Evolutionary conservation across 2,888 invertebrate genomes (phyloP).

Genomic region (Clusia tigrina): DNA sequence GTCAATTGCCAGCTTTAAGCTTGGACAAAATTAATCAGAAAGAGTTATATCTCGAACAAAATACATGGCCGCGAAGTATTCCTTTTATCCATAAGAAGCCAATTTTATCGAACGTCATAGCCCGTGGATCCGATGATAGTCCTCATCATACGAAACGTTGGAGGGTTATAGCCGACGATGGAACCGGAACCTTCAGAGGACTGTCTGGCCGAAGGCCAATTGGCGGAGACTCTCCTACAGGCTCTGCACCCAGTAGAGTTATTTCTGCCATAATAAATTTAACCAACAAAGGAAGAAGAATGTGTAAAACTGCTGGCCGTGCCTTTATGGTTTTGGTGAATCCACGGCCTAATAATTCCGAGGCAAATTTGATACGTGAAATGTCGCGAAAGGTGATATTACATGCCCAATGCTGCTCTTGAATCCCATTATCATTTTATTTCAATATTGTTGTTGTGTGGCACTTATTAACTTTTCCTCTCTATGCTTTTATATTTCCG

Average conservation of each 20-base stretch:
- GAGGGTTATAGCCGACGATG: not conserved
- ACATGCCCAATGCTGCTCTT: too few relatives aligned
- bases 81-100: slow-evolving; percentile 41
- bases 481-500: not conserved
- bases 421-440: too few relatives aligned
- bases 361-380: slow-evolving; percentile 56
- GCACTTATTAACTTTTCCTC: not conserved
- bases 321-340: slow-evolving; percentile 54
- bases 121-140: slow-evolving; percentile 1
- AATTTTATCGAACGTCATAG: too few relatives aligned
- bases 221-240: not conserved
- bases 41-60: slow-evolving; percentile 54
- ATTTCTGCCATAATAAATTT: too few relatives aligned
- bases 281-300: too few relatives aligned
- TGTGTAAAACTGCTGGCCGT: slow-evolving; percentile 50
- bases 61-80: slow-evolving; percentile 53
- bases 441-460: not conserved
- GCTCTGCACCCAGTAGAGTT: not conserved
- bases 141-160: slow-evolving; percentile 20
- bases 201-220: too few relatives aligned
- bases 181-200: not conserved
- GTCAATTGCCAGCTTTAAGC: slow-evolving; percentile 60
- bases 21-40: slow-evolving; percentile 61
- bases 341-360: slow-evolving; percentile 41
- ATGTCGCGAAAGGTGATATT: slow-evolving; percentile 60